Evolutionary conservation across 2,797 vertebrate genomes (phyloP).

Genomic region (Leucoraja ocellata): DNA sequence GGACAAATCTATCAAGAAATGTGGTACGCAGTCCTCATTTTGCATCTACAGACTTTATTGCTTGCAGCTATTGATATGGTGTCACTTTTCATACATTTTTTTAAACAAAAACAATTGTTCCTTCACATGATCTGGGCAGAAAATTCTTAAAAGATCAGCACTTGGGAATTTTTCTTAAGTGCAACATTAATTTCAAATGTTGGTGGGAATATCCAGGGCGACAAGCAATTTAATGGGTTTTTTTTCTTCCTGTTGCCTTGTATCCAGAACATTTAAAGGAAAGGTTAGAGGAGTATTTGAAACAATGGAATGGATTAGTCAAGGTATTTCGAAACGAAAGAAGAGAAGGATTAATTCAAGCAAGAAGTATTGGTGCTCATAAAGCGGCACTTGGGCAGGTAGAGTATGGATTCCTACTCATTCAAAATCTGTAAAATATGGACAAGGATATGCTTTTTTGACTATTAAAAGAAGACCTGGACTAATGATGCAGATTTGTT

Average conservation of each 20-base stretch:
- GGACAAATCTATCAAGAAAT: neutral
- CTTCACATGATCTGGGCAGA: neutral
- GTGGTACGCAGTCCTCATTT: neutral
- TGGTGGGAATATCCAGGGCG: neutral
- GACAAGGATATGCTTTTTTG: no score
- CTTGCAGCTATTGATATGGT: neutral
- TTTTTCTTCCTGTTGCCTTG: slow-evolving; percentile 43
- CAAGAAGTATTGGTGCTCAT: slow-evolving; percentile 88
- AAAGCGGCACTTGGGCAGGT: slow-evolving; percentile 81
- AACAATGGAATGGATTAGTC: slow-evolving; percentile 94
- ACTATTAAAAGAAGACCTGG: no score
- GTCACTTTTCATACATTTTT: neutral
- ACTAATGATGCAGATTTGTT: no score
- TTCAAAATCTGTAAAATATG: neutral
- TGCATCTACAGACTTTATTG: neutral
- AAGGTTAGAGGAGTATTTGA: slow-evolving; percentile 84
- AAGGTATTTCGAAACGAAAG: slow-evolving; percentile 91
- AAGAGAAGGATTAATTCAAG: slow-evolving; percentile 94
- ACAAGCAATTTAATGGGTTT: slow-evolving; percentile 7
- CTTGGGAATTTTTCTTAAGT: neutral
- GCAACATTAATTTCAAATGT: neutral
- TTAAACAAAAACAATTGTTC: neutral
- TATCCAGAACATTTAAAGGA: slow-evolving; percentile 80
- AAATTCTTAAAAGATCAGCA: neutral
- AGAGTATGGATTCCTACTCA: slow-evolving; percentile 37